A percentile compares a stretch with the other conserved stretches of the same genome.
Conservation (phyloP, 2,113 vertebrate genomes). For the Anseranas semipalmata region DNA sequence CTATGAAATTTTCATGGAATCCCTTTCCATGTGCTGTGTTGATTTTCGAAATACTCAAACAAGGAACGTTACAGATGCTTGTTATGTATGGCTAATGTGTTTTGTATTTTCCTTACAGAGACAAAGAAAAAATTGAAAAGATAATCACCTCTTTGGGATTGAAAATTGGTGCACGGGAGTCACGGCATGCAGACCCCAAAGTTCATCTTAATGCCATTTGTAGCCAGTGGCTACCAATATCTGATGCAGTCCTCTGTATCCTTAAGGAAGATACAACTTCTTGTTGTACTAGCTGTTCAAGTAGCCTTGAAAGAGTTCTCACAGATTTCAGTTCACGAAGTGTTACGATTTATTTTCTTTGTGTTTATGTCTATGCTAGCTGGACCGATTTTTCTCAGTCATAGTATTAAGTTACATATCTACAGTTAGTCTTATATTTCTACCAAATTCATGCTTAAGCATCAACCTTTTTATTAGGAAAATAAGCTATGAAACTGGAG, state of each 20-base stretch:
- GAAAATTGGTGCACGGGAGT: constrained; percentile 86
- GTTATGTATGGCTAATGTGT: neutral
- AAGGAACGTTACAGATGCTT: neutral
- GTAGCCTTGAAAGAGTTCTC: neutral
- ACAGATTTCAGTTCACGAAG: neutral
- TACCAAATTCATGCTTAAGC: neutral
- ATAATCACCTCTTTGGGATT: constrained; percentile 89
- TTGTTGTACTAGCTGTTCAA: neutral
- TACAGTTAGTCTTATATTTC: neutral
- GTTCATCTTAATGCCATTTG: constrained; percentile 94
- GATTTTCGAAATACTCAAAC: neutral
- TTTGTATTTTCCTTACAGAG: constrained; percentile 73
- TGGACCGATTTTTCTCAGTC: neutral
- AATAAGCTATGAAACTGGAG: neutral
- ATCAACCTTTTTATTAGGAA: neutral
- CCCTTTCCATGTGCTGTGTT: neutral
- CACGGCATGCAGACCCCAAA: constrained; percentile 89
- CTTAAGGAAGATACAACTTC: constrained; percentile 41
- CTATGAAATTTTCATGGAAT: neutral
- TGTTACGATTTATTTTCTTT: neutral
- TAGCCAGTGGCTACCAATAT: constrained; percentile 93
- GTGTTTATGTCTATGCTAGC: neutral
- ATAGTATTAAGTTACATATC: neutral
- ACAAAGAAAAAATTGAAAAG: constrained; percentile 94
- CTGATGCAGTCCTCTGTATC: constrained; percentile 94